A percentile compares a stretch with the other conserved stretches of the same genome.
These are phyloP conservation scores for Brachionus plicatilis DNA, from an alignment of 1,140 invertebrate genomes.

Conservation along the genomic window DNA sequence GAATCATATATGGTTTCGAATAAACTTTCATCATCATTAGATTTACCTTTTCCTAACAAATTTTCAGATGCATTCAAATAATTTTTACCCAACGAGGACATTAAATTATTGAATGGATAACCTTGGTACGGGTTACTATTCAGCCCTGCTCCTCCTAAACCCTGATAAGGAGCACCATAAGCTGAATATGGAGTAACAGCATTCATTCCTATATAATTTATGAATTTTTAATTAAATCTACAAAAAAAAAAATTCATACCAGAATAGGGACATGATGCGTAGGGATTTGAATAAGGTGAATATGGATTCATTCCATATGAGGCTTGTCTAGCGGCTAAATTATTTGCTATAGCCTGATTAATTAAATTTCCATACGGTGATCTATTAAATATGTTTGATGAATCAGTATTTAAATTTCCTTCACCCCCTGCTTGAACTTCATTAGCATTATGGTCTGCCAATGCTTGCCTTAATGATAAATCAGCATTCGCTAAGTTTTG, in stretches of 20 bases:
- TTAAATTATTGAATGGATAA: background rate
- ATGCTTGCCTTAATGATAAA: background rate
- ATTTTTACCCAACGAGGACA: background rate
- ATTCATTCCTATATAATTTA: background rate
- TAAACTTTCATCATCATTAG: background rate
- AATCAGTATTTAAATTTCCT: background rate
- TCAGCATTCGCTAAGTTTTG: background rate
- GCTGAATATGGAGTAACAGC: background rate
- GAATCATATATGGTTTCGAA: background rate
- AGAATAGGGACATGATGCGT: background rate
- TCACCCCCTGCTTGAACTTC: background rate
- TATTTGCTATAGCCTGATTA: background rate
- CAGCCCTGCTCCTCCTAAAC: background rate
- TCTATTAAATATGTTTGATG: background rate
- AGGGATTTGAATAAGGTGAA: background rate
- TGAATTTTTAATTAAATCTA: background rate
- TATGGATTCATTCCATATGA: background rate
- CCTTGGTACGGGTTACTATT: background rate
- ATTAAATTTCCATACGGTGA: background rate
- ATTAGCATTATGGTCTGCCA: background rate
- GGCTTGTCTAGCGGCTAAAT: background rate
- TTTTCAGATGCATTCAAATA: background rate
- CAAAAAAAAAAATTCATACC: background rate
- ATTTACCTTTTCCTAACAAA: background rate
- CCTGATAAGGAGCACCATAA: background rate